A percentile compares a stretch with the other conserved stretches of the same genome.
These are phyloP conservation scores for Paramuricea clavata DNA, from an alignment of 92 coral and sea anemone genomes.

Conservation along the genomic window DNA sequence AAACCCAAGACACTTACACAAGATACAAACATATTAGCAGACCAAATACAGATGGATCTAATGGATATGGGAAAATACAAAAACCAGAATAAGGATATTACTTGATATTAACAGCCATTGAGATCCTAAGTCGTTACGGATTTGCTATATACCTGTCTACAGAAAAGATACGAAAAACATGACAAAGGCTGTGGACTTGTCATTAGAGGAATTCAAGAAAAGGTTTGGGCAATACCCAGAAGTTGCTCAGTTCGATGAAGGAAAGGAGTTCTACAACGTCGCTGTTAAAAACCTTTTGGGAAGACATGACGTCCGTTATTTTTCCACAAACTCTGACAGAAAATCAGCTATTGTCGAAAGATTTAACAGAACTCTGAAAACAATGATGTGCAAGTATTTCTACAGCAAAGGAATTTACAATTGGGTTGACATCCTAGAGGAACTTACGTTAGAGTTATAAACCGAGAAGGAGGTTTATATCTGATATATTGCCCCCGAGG, in stretches of 20 bases:
- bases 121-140: too few relatives aligned
- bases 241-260: slow-evolving; percentile 1
- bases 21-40: too few relatives aligned
- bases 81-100: neutral
- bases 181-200: neutral
- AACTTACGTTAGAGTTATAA: too few relatives aligned
- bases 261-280: neutral
- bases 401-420: neutral
- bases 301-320: neutral
- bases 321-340: neutral
- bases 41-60: too few relatives aligned
- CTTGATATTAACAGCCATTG: neutral
- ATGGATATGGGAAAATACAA: too few relatives aligned
- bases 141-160: neutral
- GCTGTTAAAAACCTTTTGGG: neutral
- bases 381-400: neutral
- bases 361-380: neutral
- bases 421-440: neutral
- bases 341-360: neutral
- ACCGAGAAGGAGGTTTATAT: too few relatives aligned
- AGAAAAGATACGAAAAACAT: neutral
- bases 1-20: too few relatives aligned
- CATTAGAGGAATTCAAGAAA: neutral
- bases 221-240: neutral
- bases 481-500: too few relatives aligned